Base-by-base conservation (phyloP, 2,888 invertebrate genomes). In the Coronaproctus castanopsis region DNA sequence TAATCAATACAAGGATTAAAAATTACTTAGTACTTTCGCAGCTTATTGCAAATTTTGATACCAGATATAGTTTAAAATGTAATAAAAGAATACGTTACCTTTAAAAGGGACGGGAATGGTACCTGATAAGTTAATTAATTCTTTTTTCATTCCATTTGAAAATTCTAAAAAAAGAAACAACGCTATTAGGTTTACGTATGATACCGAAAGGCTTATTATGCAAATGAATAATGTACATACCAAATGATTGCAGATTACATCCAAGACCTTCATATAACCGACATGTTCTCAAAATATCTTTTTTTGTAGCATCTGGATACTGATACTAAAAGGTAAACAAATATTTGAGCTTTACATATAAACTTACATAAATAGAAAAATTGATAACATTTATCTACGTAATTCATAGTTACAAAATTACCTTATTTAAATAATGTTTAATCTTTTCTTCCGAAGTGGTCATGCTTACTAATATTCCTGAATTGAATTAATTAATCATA, bases 51-150 rank as follows among this genome's bases (percentile, higher is more conserved):
- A n/a, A n/a, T n/a, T n/a, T n/a, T n/a, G n/a, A n/a, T n/a, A n/a
- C n/a, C n/a, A n/a, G n/a, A n/a, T n/a, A n/a, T n/a, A n/a, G n/a
- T n/a, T n/a, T n/a, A n/a, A n/a, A n/a, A n/a, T n/a, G n/a, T n/a
- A n/a, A n/a, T n/a, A n/a, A n/a, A n/a, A n/a, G n/a, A n/a, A n/a
- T n/a, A n/a, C n/a, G n/a, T n/a, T 76, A 74, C 90, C 87, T 80
- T 87, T 91, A 70, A 86, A 95, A 58, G 79, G 77, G 1, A 96
- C 90, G 52, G 95, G 96, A 68, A 96, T 88, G 5, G 95, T 96
- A 58, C 96, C 96, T 69, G 82, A 80, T 57, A 96, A 75, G 71
- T 85, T 86, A 50, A 92, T 77, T 64, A 96, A 75, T 60, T 89
- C 85, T 72, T 84, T 61, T 57, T 61, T 61, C 61, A 64, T 54